Conservation (phyloP, 1,140 invertebrate genomes). For the Aphidius gifuensis region DNA sequence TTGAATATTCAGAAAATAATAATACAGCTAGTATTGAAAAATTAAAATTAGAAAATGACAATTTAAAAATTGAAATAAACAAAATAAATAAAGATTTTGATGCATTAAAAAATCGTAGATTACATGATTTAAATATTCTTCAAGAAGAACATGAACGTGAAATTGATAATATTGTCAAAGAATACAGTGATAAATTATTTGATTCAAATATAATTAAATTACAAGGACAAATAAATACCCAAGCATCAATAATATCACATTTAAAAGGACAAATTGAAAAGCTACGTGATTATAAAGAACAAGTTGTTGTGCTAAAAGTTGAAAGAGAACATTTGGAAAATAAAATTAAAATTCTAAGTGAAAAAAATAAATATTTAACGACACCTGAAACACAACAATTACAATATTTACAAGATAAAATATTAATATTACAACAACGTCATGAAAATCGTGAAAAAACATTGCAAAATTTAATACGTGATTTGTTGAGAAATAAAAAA, state of each 20-base stretch:
- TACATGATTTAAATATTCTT: conserved; percentile 73
- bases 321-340: conserved; percentile 61
- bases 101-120: conserved; percentile 68
- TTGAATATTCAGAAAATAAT: conserved; percentile 48
- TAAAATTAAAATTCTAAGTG: conserved; percentile 49
- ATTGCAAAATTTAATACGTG: conserved; percentile 53
- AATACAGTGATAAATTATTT: conserved; percentile 50
- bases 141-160: conserved; percentile 77
- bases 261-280: conserved; percentile 56
- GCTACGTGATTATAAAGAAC: conserved; percentile 55
- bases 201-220: conserved; percentile 52
- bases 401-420: conserved; percentile 51
- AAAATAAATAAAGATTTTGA: conserved; percentile 65
- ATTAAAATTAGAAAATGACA: conserved; percentile 58
- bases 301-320: conserved; percentile 56
- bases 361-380: conserved; percentile 52
- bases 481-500: conserved; percentile 46
- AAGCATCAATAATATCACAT: conserved; percentile 58
- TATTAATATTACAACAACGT: conserved; percentile 52
- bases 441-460: conserved; percentile 56
- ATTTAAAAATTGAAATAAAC: conserved; percentile 60
- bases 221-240: conserved; percentile 52
- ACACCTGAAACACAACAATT: conserved; percentile 50
- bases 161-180: conserved; percentile 55
- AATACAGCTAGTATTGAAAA: conserved; percentile 51